Evolutionary conservation across 2,888 invertebrate species (phyloP), one percentile per base, ranked within the genome.

Genomic region (Choristoneura rosaceana): DNA sequence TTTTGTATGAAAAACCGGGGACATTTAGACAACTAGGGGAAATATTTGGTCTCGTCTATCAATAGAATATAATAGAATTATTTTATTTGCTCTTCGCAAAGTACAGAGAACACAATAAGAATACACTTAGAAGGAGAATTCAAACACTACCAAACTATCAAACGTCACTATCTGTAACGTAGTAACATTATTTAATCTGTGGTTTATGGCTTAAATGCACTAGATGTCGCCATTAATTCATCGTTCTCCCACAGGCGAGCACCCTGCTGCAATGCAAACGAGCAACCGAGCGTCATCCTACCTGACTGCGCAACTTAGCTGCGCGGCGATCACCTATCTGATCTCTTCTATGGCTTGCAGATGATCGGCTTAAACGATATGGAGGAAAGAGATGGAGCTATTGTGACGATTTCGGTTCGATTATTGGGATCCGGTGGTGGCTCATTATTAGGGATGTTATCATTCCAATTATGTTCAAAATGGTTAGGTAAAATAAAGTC

Each of bases 241-340:
- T 70, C 66, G 4, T 68, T 69, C 76, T 75, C 80, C 85, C 63
- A 3, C 93, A 97, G 97, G 97, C 76, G 97, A 97, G 90, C 97
- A 97, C 89, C 97, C 97, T 75, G 97, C 97, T 71, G 97, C 97
- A 50, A 97, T 97, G 97, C 97, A 97, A 91, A 96, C 96, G 3
- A 96, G 96, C 89, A 95, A 94, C 89, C 94, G 95, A 59, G 94
- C 94, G 47, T 89, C 94, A 7, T 90, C 90, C 45, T 93, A 91
- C 86, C 86, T 94, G 78, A 93, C 94, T 69, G 92, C 95, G 52
- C 94, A 94, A 82, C 83, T 94, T 64, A 90, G 92, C 80, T 91
- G 93, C 78, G 94, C 93, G 0, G 81, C 89, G 62, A 78, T 92
- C 80, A 94, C 94, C 15, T 93, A 93, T 83, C 81, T 94, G 65